Evolutionary conservation across 1,140 invertebrate genomes (phyloP), one percentile per base, ranked within the genome.

Genomic region (Atta texana): DNA sequence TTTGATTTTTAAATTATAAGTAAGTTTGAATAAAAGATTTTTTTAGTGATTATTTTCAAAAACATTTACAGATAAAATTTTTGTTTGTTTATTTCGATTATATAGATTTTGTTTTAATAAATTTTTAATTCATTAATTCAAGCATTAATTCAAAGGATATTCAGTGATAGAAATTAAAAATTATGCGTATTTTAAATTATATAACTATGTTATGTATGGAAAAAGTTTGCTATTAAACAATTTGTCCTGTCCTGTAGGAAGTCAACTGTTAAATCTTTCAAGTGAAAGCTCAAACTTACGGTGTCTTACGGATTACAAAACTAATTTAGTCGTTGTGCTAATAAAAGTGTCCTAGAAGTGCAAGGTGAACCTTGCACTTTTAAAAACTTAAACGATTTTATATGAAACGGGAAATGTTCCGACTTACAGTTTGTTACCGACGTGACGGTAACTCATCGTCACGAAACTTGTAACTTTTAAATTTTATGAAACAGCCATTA

Each of bases 301-400:
- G 10, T n/a, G 63, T 69, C 78, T 81, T 72, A 61, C 39, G 80
- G 80, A 84, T 74, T 74, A 84, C 68, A 74, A 84, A 84, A 84
- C 69, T 84, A 74, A 84, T 84, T 84, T 84, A 84, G 68, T 61
- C 80, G 69, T 84, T 74, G 80, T 28, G 55, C 55, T 84, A 74
- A 84, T 84, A 84, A 84, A 84, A 84, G 55, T 84, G 69, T 84
- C 39, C 55, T 14, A 21, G 69, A 51, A 74, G 34, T 61, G 66
- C 44, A 16, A 71, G 68, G 18, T 31, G 69, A 14, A 74, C 80
- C 69, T 49, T 61, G 21, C 49, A 74, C 55, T 74, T 72, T 84
- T 74, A 84, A 84, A 84, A 84, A 84, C 80, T 84, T 84, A 84
- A 84, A 84, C 39, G 80, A 57, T 61, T 74, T 61, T 84, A 84